Evolutionary conservation across 2,797 vertebrate species (phyloP).

Genomic region (Spatula clypeata): DNA sequence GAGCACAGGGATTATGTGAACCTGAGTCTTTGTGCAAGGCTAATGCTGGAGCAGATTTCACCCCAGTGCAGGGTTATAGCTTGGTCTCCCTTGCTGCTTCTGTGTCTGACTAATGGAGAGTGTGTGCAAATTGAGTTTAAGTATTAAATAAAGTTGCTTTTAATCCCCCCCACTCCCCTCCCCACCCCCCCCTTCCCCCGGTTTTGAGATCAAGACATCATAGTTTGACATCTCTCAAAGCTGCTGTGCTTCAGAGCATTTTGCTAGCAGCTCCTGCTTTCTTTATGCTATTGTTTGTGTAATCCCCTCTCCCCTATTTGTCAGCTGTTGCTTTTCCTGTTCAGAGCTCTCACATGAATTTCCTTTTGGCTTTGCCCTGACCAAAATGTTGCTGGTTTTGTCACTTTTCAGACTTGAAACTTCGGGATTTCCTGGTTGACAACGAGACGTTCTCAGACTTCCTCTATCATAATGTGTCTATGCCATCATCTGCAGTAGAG

Average conservation of each 20-base stretch:
- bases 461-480: constrained; percentile 86
- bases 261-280: background rate
- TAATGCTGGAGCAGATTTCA: background rate
- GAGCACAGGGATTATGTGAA: background rate
- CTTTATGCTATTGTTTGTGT: background rate
- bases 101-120: background rate
- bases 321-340: constrained; percentile 14
- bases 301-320: background rate
- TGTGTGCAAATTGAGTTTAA: background rate
- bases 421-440: constrained; percentile 92
- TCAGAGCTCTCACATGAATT: background rate
- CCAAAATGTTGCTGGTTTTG: constrained; percentile 47
- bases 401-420: constrained; percentile 87
- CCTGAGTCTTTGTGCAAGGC: background rate
- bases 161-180: background rate
- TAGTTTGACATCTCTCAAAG: background rate
- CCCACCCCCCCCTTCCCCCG: too few species aligned
- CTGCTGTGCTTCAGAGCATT: background rate
- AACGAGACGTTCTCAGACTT: constrained; percentile 92
- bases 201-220: background rate
- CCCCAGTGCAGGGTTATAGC: background rate
- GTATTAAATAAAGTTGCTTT: background rate
- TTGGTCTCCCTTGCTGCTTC: background rate
- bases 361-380: constrained; percentile 28
- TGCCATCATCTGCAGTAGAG: constrained; percentile 82